Conservation (phyloP, 2,888 invertebrate genomes). For the Magallana nippona region DNA sequence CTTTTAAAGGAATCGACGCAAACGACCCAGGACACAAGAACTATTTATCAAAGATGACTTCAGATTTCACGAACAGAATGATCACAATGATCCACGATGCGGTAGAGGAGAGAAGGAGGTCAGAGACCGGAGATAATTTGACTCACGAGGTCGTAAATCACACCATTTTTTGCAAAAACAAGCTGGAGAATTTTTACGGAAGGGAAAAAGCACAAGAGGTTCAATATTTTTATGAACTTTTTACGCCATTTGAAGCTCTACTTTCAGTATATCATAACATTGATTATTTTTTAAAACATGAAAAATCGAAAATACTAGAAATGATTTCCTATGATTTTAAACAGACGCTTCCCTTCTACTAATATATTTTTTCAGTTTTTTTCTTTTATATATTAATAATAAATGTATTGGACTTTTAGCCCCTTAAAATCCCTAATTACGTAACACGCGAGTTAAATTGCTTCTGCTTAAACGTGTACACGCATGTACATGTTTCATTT, state of each 20-base stretch:
- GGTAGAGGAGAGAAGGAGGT: slow-evolving; percentile 55
- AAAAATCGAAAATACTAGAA: too few species aligned
- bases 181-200: slow-evolving; percentile 86
- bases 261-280: too few species aligned
- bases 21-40: slow-evolving; percentile 83
- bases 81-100: slow-evolving; percentile 85
- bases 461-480: too few species aligned
- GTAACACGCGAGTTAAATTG: too few species aligned
- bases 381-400: too few species aligned
- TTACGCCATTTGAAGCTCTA: neutral
- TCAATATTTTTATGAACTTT: neutral
- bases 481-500: too few species aligned
- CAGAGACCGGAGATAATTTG: slow-evolving; percentile 83
- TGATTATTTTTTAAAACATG: too few species aligned
- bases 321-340: too few species aligned
- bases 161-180: slow-evolving; percentile 86
- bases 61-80: slow-evolving; percentile 86
- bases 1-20: slow-evolving; percentile 80
- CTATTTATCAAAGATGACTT: slow-evolving; percentile 85
- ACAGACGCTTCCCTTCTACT: too few species aligned
- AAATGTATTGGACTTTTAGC: too few species aligned
- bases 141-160: slow-evolving; percentile 88
- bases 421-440: too few species aligned
- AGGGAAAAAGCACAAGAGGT: slow-evolving; percentile 85
- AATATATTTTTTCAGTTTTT: too few species aligned